Evolutionary conservation across 1,140 invertebrate genomes (phyloP).

Genomic region (Magallana angulata): DNA sequence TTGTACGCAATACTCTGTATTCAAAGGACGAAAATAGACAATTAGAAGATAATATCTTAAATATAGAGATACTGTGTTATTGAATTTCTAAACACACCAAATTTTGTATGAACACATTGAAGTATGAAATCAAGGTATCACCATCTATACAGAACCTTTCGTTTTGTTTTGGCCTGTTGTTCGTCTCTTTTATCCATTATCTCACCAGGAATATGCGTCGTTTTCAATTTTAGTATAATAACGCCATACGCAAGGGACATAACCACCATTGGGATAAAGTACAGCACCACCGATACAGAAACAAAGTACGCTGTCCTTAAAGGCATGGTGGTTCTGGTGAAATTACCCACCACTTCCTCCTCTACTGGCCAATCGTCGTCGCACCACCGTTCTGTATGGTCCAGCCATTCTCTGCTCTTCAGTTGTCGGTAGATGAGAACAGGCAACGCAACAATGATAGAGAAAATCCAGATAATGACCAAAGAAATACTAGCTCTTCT

Average conservation of each 20-base stretch:
- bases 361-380: constrained; percentile 71
- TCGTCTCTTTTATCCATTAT: constrained; percentile 63
- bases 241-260: constrained; percentile 80
- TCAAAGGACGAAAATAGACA: too few relatives aligned
- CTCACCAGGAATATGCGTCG: constrained; percentile 67
- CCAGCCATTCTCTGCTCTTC: constrained; percentile 67
- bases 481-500: constrained; percentile 75
- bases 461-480: constrained; percentile 78
- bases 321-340: constrained; percentile 57
- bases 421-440: constrained; percentile 72
- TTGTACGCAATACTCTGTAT: too few relatives aligned
- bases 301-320: constrained; percentile 77
- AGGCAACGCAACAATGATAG: constrained; percentile 76
- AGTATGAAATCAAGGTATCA: not conserved
- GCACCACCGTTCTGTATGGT: constrained; percentile 76
- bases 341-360: constrained; percentile 50
- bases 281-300: constrained; percentile 78
- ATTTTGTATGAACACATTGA: too few relatives aligned
- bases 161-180: constrained; percentile 64
- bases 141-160: constrained; percentile 63
- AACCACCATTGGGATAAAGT: constrained; percentile 80
- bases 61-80: too few relatives aligned
- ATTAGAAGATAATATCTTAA: too few relatives aligned
- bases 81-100: too few relatives aligned
- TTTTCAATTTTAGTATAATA: constrained; percentile 77